Evolutionary conservation across 2,113 vertebrate species (phyloP), one percentile per base, ranked within the genome.

Genomic region (Centropus bengalensis): DNA sequence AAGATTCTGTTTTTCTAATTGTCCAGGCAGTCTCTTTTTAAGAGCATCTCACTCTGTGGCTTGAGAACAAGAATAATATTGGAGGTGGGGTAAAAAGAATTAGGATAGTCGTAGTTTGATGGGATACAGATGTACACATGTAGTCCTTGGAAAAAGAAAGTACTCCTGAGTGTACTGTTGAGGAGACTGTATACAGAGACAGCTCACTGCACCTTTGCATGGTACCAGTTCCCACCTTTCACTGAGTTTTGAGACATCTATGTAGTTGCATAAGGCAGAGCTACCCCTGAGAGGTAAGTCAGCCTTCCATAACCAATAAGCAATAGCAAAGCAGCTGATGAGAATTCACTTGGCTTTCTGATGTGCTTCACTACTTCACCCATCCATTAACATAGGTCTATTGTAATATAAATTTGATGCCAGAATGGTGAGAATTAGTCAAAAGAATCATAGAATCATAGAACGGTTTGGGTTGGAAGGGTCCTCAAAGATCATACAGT

Each of bases 11-110:
- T 73, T 74, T 20, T 26, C 11, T 58, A 64, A 40, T 24, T 4
- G 6, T 51, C 40, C 45, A 17, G 21, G 30, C 5, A 81, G 9
- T 17, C 7, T 51, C 14, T 13, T 45, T 1, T 70, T 55, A 28
- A 64, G 26, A 12, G 28, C 11, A 17, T 36, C 14, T 18, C 19
- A 74, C 3, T 2, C 10, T 21, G 9, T 1, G 2, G 3, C 58
- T 49, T 79, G 16, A 26, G 47, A 75, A 8, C 23, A 55, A 40
- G 45, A 71, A n/a, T 13, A 40, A 63, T 44, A 5, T 44, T 4
- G 0, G 1, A 56, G 28, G 5, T 0, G 0, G 2, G 14, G 13
- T 3, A 36, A 33, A 86, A 78, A 26, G 4, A 6, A 10, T 2
- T 42, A 12, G 8, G 21, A 33, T 26, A 56, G 10, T 24, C 14